phyloP scores from a whole-genome alignment of 2,797 vertebrate species.

The Sebastes baramenuke region DNA sequence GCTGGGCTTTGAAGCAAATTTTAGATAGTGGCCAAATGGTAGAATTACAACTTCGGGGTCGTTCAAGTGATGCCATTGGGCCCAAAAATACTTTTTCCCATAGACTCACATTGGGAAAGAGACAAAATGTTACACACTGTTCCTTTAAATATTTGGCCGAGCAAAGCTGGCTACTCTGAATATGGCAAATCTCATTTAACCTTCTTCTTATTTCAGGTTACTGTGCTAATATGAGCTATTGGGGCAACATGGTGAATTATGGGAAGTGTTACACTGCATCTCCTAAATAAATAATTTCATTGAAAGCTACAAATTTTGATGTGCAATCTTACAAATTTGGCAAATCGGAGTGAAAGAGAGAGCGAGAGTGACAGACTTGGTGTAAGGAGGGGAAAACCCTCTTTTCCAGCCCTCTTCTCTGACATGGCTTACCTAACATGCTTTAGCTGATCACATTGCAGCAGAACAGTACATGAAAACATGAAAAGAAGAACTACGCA shows the following conservation, averaged over 20 bases:
- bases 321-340: neutral
- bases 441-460: constrained; percentile 60
- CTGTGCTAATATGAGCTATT: neutral
- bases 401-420: constrained; percentile 43
- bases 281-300: neutral
- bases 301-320: neutral
- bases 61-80: too few species aligned
- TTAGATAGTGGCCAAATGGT: too few species aligned
- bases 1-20: too few species aligned
- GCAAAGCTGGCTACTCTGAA: neutral
- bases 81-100: too few species aligned
- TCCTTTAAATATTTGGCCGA: neutral
- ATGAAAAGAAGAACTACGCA: constrained; percentile 13
- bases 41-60: too few species aligned
- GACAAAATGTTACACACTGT: too few species aligned
- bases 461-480: constrained; percentile 49
- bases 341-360: neutral
- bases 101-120: too few species aligned
- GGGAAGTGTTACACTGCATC: neutral
- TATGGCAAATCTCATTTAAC: neutral
- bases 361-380: constrained; percentile 9
- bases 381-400: constrained; percentile 30
- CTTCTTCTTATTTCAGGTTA: neutral
- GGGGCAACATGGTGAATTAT: neutral
- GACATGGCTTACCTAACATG: constrained; percentile 52